A percentile compares a stretch with the other conserved stretches of the same genome.
These are phyloP conservation scores for Cremastobaeus sp. DNA, from an alignment of 2,888 invertebrate species.

Conservation along the genomic window DNA sequence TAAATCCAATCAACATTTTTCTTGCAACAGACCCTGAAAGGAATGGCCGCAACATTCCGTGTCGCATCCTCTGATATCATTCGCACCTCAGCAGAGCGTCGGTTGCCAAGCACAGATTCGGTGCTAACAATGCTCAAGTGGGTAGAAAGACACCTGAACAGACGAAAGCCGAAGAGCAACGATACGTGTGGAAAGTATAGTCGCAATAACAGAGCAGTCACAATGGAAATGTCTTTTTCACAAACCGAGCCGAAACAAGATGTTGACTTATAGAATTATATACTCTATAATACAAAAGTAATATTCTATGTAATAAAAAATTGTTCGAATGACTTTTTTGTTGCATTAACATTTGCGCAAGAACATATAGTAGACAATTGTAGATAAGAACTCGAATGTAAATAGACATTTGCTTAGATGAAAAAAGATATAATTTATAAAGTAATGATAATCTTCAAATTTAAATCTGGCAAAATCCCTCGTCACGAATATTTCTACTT, in stretches of 20 bases:
- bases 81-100: conserved; percentile 91
- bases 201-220: conserved; percentile 82
- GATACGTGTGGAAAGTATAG: conserved; percentile 72
- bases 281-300: background rate
- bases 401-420: too few species aligned
- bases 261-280: background rate
- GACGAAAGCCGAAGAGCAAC: conserved; percentile 84
- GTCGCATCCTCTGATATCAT: conserved; percentile 91
- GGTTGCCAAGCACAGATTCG: conserved; percentile 92
- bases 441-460: too few species aligned
- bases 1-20: too few species aligned
- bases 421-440: too few species aligned
- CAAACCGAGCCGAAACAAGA: conserved; percentile 63
- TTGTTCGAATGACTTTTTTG: background rate
- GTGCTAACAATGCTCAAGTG: conserved; percentile 93
- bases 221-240: conserved; percentile 88
- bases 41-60: conserved; percentile 95
- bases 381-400: too few species aligned
- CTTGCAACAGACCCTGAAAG: conserved; percentile 93
- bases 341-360: background rate
- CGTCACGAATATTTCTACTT: too few species aligned
- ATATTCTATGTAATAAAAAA: background rate
- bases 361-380: background rate
- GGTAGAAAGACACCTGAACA: conserved; percentile 91
- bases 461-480: too few species aligned